phyloP scores from a whole-genome alignment of 2,888 invertebrate species.

The Hypena proboscidalis region DNA sequence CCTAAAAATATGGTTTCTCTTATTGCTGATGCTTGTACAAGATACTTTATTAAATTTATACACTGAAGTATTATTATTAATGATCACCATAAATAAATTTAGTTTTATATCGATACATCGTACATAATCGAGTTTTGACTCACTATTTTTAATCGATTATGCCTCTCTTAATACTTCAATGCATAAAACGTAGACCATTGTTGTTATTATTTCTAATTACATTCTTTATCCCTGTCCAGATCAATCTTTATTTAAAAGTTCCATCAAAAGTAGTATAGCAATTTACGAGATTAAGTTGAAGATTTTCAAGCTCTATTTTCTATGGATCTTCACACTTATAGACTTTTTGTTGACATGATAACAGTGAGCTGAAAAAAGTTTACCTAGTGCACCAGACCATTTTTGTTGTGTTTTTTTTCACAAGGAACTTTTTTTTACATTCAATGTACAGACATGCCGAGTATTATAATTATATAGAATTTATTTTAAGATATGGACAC shows the following conservation, averaged over 20 bases:
- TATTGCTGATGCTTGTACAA: constrained; percentile 7
- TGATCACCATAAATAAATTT: no score
- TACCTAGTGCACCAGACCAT: neutral
- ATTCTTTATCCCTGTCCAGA: constrained; percentile 6
- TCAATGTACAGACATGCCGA: constrained; percentile 22
- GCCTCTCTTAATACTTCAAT: no score
- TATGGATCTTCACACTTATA: neutral
- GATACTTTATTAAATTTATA: no score
- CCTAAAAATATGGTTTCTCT: constrained; percentile 1
- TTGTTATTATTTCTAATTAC: constrained; percentile 3
- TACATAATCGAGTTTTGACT: no score
- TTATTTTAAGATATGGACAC: constrained; percentile 62
- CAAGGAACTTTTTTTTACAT: constrained; percentile 10
- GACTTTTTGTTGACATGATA: neutral
- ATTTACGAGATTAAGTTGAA: neutral
- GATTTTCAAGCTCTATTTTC: neutral
- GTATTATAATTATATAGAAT: constrained; percentile 36
- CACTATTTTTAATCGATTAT: no score
- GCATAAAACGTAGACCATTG: constrained; percentile 28
- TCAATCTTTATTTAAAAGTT: neutral
- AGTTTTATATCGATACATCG: no score
- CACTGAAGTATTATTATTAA: no score
- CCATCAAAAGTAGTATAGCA: neutral
- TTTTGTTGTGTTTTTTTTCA: neutral
- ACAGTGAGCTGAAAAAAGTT: neutral